Base-by-base conservation (phyloP, 2,797 vertebrate genomes). In the Pantherophis alleghaniensis region DNA sequence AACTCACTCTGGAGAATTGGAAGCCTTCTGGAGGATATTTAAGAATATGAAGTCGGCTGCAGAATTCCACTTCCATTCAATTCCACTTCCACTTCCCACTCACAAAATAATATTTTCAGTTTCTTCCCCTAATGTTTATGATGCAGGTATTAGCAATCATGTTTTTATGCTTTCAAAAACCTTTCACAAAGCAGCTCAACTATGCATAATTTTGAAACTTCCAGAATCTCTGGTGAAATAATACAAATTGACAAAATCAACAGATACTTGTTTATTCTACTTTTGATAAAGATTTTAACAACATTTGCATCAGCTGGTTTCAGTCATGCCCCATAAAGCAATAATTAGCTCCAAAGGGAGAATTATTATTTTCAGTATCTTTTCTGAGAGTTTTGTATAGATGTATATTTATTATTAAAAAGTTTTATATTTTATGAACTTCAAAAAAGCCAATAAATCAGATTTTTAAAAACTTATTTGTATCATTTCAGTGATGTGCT, bases 401-500 rank as follows among this genome's bases (percentile, higher is more conserved):
- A 26, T 51, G 42, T 51, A 89, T 47, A 47, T 89, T 89, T 24
- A 47, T 47, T 83, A 24, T 83, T 83, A 24, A 24, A 83, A 83
- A 83, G 20, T 47, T 12, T 83, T 83, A 83, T 24, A 47, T 47
- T 83, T 47, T 83, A 83, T 22, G 16, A 83, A 11, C 37, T 83
- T 83, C 74, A 47, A 83, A 83, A 74, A 83, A 47, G 22, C 37
- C 37, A 47, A 24, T 83, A 83, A 83, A 12, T 42, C 74, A 79
- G 37, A 2, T 83, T 47, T 83, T 83, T 2, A 53, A 86, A 51
- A 56, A 28, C 56, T 13, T 66, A 92, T 88, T 94, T 93, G 10
- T 87, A 57, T 37, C 93, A 61, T 87, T 92, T 42, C 18, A 37
- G 51, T 86, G 37, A 32, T 3, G 91, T 94, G 94, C 53, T 6